A percentile compares a stretch with the other conserved stretches of the same genome.
Evolutionary conservation across 2,888 invertebrate genomes (phyloP).

Genomic region (Minunthozetes semirufus): DNA sequence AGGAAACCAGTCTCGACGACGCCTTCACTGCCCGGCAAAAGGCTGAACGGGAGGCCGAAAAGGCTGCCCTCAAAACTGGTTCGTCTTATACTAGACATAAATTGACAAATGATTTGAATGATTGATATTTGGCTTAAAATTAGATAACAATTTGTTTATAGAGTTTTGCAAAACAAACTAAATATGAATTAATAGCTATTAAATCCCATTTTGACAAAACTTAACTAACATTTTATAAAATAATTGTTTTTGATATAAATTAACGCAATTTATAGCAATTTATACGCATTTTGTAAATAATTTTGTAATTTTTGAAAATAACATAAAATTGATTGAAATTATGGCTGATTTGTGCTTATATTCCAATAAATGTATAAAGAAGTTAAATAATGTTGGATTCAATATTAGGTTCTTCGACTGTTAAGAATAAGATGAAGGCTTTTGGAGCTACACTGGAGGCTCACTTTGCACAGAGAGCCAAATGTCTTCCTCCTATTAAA

Average conservation of each 20-base stretch:
- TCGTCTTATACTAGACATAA: not conserved
- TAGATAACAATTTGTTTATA: not conserved
- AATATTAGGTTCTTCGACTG: slow-evolving; percentile 30
- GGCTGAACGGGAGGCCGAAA: slow-evolving; percentile 38
- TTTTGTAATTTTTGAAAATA: no score
- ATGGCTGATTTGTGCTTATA: not conserved
- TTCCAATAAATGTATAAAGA: not conserved
- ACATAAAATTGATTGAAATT: not conserved
- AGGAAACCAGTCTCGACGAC: slow-evolving; percentile 36
- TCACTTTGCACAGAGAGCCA: slow-evolving; percentile 25
- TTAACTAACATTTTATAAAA: no score
- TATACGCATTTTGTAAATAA: no score
- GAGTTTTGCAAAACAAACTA: not conserved
- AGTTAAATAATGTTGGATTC: not conserved
- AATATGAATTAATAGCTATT: not conserved
- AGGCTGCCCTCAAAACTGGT: slow-evolving; percentile 36
- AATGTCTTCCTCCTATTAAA: slow-evolving; percentile 15
- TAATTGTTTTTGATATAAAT: no score
- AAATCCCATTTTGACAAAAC: no score
- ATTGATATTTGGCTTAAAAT: no score
- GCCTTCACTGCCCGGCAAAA: slow-evolving; percentile 37
- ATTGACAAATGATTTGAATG: not conserved
- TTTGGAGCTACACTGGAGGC: slow-evolving; percentile 35
- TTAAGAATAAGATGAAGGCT: slow-evolving; percentile 36
- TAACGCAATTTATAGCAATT: no score